Base-by-base conservation (phyloP, 2,888 invertebrate species). In the Muschampia plurimacula region DNA sequence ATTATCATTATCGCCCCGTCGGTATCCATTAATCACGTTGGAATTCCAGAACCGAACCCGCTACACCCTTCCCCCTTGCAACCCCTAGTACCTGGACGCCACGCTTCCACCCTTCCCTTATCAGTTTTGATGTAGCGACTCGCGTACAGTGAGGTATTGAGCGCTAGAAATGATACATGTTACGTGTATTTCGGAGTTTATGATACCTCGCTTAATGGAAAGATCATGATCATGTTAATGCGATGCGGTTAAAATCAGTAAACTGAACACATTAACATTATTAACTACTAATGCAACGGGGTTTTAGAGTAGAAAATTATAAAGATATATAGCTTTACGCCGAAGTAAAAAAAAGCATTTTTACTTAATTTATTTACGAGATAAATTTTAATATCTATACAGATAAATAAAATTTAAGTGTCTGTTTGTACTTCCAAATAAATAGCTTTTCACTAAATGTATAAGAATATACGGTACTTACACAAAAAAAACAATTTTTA, bases 11-110 rank as follows among this genome's bases (percentile, higher is more conserved):
- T 87, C 89, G 88, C 84, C 80, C 84, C 84, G 86, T 83, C 84
- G 85, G 88, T 85, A 90, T 91, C 90, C 92, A 93, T 93, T 93
- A 93, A 93, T 93, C 93, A 93, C 88, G 90, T 89, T 88, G 92
- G 86, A 90, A 89, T 91, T 87, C 88, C 89, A 88, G 87, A 86
- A 86, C 83, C 82, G 85, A 81, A 82, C 81, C 80, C 79, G 69
- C 68, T 64, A 71, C 62, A 67, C 74, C 75, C 65, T 66, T 36
- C 69, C 67, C 79, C 80, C 79, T 78, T 77, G 76, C 81, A 79
- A 80, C 83, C 87, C 87, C 84, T 86, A 87, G 89, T 90, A 88
- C 91, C 90, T 91, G 92, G 89, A 90, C 91, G 90, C 90, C 91
- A 89, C 93, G 91, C 92, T 90, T 92, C 88, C 91, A 90, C 92